Conservation (phyloP, 2,113 vertebrate genomes). For the Alouatta palliata region DNA sequence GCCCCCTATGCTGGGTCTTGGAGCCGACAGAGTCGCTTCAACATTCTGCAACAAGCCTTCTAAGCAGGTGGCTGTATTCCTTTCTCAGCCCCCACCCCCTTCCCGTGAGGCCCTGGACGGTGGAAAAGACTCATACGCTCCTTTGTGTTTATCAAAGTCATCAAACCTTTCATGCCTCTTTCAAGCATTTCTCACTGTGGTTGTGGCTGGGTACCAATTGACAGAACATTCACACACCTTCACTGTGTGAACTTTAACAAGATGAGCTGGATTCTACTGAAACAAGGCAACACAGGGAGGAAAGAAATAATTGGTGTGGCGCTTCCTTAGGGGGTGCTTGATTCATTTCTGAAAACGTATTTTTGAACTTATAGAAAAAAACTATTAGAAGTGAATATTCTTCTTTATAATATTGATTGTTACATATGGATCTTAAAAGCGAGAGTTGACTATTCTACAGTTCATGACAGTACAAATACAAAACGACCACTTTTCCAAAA, state of each 20-base stretch:
- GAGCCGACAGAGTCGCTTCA: background rate
- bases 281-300: background rate
- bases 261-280: background rate
- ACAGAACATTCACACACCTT: background rate
- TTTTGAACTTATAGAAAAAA: background rate
- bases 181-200: background rate
- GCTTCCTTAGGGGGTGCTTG: background rate
- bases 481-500: background rate
- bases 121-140: background rate
- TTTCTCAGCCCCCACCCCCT: background rate
- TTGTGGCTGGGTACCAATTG: background rate
- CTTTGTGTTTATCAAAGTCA: background rate
- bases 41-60: background rate
- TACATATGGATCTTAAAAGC: background rate
- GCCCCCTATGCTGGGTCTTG: background rate
- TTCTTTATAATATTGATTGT: background rate
- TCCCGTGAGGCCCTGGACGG: background rate
- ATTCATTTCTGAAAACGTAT: conserved; percentile 46
- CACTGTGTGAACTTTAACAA: background rate
- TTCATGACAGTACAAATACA: background rate
- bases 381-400: background rate
- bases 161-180: background rate
- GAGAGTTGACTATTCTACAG: background rate
- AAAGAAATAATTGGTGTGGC: background rate
- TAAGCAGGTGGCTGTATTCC: background rate